Percentiles rank a stretch among this genome's conserved stretches.
Evolutionary conservation across 2,888 invertebrate genomes (phyloP).

Genomic region (Hyalella azteca): DNA sequence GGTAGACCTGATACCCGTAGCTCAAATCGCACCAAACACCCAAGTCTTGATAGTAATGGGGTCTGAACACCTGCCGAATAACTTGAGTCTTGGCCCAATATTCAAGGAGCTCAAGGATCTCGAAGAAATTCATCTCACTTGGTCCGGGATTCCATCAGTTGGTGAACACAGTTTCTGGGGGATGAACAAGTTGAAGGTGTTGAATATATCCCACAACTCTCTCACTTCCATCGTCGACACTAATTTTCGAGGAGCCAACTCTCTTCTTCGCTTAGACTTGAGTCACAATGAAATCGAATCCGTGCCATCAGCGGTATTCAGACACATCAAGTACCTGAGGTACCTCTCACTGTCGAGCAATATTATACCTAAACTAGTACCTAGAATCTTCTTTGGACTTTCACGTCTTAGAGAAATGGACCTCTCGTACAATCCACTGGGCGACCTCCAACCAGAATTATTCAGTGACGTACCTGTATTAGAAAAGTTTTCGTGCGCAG

Average conservation of each 20-base stretch:
- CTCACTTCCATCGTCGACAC: conserved; percentile 73
- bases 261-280: conserved; percentile 74
- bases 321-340: conserved; percentile 74
- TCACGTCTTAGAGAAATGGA: conserved; percentile 75
- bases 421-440: conserved; percentile 76
- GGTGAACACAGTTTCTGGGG: conserved; percentile 84
- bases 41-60: conserved; percentile 73
- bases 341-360: conserved; percentile 63
- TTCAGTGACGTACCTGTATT: conserved; percentile 69
- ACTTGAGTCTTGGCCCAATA: conserved; percentile 75
- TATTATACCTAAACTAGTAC: conserved; percentile 60
- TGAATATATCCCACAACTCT: conserved; percentile 77
- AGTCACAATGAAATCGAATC: conserved; percentile 77
- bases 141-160: conserved; percentile 76
- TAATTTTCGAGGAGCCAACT: conserved; percentile 79
- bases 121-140: conserved; percentile 73
- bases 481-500: conserved; percentile 74
- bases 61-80: conserved; percentile 66
- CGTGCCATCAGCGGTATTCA: conserved; percentile 78
- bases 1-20: conserved; percentile 64
- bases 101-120: conserved; percentile 69
- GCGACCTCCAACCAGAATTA: conserved; percentile 76
- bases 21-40: conserved; percentile 43
- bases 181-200: conserved; percentile 67
- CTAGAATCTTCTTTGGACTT: conserved; percentile 74